Evolutionary conservation across 2,888 invertebrate genomes (phyloP).

Genomic region (Monoplex corrugatus): DNA sequence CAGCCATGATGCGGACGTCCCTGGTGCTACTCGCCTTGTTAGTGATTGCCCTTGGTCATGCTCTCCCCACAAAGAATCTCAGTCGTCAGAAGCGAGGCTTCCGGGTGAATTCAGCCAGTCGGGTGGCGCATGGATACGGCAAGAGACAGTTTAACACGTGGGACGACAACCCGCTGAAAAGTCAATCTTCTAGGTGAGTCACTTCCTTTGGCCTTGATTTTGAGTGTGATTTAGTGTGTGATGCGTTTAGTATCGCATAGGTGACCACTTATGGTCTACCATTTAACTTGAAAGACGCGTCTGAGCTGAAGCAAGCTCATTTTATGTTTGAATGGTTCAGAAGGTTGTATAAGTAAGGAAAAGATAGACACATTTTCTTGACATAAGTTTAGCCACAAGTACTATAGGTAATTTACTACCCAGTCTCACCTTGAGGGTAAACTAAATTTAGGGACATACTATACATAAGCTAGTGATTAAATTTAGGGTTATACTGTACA

Average conservation of each 20-base stretch:
- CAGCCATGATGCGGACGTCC: conserved; percentile 45
- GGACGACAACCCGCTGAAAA: conserved; percentile 48
- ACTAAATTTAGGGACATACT: too few relatives aligned
- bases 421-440: too few relatives aligned
- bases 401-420: too few relatives aligned
- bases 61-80: conserved; percentile 55
- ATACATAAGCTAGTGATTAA: too few relatives aligned
- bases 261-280: not conserved
- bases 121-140: conserved; percentile 75
- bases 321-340: not conserved
- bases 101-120: conserved; percentile 65
- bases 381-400: too few relatives aligned
- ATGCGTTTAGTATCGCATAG: not conserved
- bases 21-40: conserved; percentile 49
- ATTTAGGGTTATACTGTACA: too few relatives aligned
- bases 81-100: conserved; percentile 65
- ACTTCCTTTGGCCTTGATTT: not conserved
- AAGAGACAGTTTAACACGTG: conserved; percentile 64
- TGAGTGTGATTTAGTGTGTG: not conserved
- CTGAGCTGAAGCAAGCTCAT: not conserved
- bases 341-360: too few relatives aligned
- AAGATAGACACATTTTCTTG: too few relatives aligned
- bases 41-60: conserved; percentile 54
- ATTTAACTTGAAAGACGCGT: not conserved
- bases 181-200: conserved; percentile 36